Conservation (phyloP, 1,140 invertebrate genomes). For the Tetraneura akinire region DNA sequence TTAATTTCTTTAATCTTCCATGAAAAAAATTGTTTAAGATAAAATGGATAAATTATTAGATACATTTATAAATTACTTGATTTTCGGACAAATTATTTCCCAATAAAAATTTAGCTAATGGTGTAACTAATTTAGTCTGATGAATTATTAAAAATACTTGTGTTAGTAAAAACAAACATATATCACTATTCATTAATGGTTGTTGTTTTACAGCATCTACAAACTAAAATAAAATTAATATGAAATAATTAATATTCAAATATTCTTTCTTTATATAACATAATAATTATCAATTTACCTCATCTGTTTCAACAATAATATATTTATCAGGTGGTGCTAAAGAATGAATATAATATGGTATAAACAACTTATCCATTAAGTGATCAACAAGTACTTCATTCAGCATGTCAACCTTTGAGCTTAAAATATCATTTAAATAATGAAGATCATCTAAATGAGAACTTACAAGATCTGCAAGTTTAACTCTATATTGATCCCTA, state of each 20-base stretch:
- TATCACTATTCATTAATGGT: constrained; percentile 45
- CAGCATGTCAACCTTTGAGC: constrained; percentile 86
- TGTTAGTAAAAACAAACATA: constrained; percentile 87
- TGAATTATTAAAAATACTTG: constrained; percentile 96
- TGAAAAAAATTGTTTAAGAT: not conserved
- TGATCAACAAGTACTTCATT: constrained; percentile 96
- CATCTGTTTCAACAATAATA: constrained; percentile 59
- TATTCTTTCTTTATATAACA: constrained; percentile 55
- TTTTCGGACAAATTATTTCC: constrained; percentile 64
- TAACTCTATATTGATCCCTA: constrained; percentile 52
- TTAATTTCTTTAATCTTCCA: not conserved
- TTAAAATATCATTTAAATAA: constrained; percentile 96
- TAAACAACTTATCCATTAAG: constrained; percentile 86
- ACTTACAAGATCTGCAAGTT: constrained; percentile 88
- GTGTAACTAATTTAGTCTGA: constrained; percentile 83
- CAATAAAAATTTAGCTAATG: constrained; percentile 85
- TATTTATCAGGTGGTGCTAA: constrained; percentile 62
- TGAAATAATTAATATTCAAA: constrained; percentile 62
- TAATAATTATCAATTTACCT: constrained; percentile 57
- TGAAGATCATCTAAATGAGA: constrained; percentile 98
- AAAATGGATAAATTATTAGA: no score
- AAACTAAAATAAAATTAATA: constrained; percentile 14
- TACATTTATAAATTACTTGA: constrained; percentile 61
- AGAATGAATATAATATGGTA: constrained; percentile 94
- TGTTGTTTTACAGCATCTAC: constrained; percentile 48